These are phyloP conservation scores for Columba janthina DNA, from an alignment of 2,113 vertebrate genomes.

Conservation along the genomic window DNA sequence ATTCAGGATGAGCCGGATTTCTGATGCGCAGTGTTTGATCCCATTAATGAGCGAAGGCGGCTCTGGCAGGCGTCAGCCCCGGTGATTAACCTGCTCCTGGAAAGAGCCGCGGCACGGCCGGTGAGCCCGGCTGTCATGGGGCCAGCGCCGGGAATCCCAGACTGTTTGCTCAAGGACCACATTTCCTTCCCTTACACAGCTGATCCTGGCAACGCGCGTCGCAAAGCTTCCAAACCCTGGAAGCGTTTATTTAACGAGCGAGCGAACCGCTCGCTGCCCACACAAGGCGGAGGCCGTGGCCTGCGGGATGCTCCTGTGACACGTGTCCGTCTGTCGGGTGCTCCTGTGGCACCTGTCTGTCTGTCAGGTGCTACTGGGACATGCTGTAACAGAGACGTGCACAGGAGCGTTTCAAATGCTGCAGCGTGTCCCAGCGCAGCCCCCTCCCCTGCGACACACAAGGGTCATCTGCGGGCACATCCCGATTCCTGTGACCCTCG, in stretches of 20 bases:
- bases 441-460: fast-evolving
- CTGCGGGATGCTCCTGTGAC: neutral
- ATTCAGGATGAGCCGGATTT: slow-evolving; percentile 1
- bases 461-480: fast-evolving
- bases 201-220: neutral
- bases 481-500: fast-evolving
- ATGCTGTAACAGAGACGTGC: fast-evolving
- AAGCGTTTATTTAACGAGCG: neutral
- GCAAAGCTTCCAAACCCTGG: neutral
- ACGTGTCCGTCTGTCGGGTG: too few species aligned
- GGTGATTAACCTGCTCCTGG: slow-evolving; percentile 30
- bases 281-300: fast-evolving
- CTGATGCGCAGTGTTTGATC: neutral
- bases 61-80: neutral
- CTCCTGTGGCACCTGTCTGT: too few species aligned
- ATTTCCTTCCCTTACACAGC: neutral
- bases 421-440: fast-evolving
- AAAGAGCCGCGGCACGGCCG: neutral
- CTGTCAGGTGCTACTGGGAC: fast-evolving
- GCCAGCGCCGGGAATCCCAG: neutral
- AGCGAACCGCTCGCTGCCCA: fast-evolving
- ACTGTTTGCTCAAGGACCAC: neutral
- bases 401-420: fast-evolving
- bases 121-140: neutral
- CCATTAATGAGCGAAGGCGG: neutral